Evolutionary conservation across 2,113 vertebrate species (phyloP), one percentile per base, ranked within the genome.

Genomic region (Orthochromis malagaraziensis): DNA sequence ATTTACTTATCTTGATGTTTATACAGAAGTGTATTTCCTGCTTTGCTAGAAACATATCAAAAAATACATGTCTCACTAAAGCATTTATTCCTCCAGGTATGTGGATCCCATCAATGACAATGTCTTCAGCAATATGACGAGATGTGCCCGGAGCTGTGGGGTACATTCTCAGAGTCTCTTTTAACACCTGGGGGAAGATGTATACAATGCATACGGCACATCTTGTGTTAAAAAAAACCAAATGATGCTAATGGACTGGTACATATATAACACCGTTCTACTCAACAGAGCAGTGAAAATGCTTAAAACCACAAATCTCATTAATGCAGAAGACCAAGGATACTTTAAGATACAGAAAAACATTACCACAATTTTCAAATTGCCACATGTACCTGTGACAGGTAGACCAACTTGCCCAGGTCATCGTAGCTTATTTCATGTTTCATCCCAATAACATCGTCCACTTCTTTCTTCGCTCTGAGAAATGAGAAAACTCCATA

Each of bases 361-460:
- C 0, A 9, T 0, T 17, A 16, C 57, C 57, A 58, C 26, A 9
- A 31, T 19, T 33, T 63, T 33, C 9, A 63, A 6, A 63, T 35
- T n/a, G 9, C 10, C 58, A 11, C 9, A 17, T 24, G 17, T 95
- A 99, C 98, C 97, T 99, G 98, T 0, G 97, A 97, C 77, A 99
- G 95, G 85, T 98, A 99, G 81, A 94, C 87, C 70, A 99, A 93
- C 40, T 97, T 95, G 60, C 97, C 96, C 84, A 99, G 96, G 92
- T 99, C 97, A 7, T 99, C 97, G 77, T 96, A 97, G 85, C 92
- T 95, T 58, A 99, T 96, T 3, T 98, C 95, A 88, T 87, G 95
- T 95, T 97, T 99, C 87, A 97, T 95, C 51, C 98, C 98, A 17
- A 99, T 93, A 54, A 98, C 97, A 17, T 98, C 97, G 42, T 98